Evolutionary conservation across 1,140 invertebrate genomes (phyloP), one percentile per base, ranked within the genome.

Genomic region (Macrobrachium rosenbergii): DNA sequence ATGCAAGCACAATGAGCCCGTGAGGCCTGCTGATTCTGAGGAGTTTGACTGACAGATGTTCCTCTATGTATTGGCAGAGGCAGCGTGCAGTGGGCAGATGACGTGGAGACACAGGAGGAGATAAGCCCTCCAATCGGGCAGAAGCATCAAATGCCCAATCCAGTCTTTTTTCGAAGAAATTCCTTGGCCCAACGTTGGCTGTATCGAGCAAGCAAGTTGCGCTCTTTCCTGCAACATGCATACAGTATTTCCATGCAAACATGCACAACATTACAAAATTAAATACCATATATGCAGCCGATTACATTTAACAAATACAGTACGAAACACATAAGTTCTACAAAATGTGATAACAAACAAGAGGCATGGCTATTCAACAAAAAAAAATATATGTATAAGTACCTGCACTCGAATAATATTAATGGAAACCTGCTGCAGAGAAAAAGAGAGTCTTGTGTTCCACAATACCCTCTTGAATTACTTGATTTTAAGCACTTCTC

Each of bases 181-280:
- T 98, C 97, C 94, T 98, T 98, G 87, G 96, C 96, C 97, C 97
- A 98, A 90, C 97, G 95, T 93, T 98, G 97, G 90, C 96, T 93
- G 93, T 98, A 98, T 90, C 97, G 96, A 90, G 96, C 94, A 92
- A 97, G 95, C 90, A 98, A 91, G 91, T 88, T 93, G 91, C 16
- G 92, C 92, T 75, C 91, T 91, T 90, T 92, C 91, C 92, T 92
- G 88, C 80, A 91, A 88, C 75, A 82, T 37, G 88, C 73, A 69
- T 77, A 73, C 79, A 82, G 62, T 43, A 77, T 28, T 63, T 23
- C 58, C 86, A 81, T 82, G 63, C 73, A 37, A 37, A 37, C 28
- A 37, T 37, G 28, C 28, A 37, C 28, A 82, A 82, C 28, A 72
- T 23, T 43, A 28, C 16, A 52, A 43, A 16, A 28, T 12, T 82